Conservation (phyloP, 2,113 vertebrate genomes). For the Strix aluco region DNA sequence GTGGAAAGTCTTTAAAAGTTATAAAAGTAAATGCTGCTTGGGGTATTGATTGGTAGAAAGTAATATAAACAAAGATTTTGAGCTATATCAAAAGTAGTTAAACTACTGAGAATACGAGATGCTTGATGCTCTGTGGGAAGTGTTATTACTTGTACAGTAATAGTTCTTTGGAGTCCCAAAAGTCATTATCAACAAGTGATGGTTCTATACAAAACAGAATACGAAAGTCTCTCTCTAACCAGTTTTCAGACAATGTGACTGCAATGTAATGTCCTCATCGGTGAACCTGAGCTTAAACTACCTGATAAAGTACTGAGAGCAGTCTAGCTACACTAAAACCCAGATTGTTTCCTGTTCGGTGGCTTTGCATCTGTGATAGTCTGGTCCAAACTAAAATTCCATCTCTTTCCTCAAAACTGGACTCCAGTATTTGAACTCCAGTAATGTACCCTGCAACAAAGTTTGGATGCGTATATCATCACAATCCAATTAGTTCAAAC, state of each 20-base stretch:
- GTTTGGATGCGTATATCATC: neutral
- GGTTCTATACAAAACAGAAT: neutral
- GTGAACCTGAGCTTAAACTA: neutral
- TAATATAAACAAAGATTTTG: neutral
- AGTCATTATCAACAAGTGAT: neutral
- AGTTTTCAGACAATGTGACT: neutral
- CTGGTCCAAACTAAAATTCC: neutral
- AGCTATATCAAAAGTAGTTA: neutral
- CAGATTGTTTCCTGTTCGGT: neutral
- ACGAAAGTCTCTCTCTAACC: neutral
- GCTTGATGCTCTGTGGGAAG: neutral
- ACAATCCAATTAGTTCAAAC: neutral
- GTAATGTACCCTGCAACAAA: neutral
- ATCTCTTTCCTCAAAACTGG: neutral
- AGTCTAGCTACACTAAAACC: neutral
- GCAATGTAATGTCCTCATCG: neutral
- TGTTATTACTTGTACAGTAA: neutral
- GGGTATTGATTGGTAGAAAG: neutral
- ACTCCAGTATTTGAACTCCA: neutral
- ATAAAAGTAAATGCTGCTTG: neutral
- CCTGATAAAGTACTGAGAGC: neutral
- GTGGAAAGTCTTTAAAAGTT: neutral
- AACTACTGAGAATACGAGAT: neutral
- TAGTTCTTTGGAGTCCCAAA: neutral
- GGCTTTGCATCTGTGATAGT: neutral